phyloP scores from a whole-genome alignment of 2,113 vertebrate species.

The Calyptomena viridis region DNA sequence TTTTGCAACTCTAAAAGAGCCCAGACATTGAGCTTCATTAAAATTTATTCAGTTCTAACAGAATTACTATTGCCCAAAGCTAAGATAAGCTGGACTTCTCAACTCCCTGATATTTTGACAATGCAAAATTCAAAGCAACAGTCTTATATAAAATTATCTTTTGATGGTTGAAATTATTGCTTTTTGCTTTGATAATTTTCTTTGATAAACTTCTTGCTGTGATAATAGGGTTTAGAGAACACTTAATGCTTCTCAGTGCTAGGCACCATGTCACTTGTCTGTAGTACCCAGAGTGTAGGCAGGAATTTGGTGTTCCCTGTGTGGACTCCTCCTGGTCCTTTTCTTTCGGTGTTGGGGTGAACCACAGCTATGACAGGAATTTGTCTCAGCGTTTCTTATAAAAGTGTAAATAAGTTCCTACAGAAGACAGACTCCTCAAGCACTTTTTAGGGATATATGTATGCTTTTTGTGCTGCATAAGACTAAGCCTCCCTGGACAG shows the following conservation, averaged over 20 bases:
- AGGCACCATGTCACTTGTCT: neutral
- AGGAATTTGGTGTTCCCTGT: neutral
- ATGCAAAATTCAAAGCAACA: neutral
- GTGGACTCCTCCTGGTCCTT: neutral
- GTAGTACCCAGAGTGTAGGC: rapidly evolving
- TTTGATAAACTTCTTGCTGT: neutral
- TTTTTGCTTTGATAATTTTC: neutral
- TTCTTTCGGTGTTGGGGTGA: neutral
- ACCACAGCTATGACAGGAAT: neutral
- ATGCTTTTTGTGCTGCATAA: neutral
- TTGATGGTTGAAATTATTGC: neutral
- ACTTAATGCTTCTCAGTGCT: neutral
- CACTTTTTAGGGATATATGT: neutral
- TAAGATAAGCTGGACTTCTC: neutral
- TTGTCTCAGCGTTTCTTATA: neutral
- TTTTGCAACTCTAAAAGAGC: neutral
- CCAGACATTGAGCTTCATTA: neutral
- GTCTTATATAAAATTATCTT: neutral
- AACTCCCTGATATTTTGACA: neutral
- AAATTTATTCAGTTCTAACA: neutral
- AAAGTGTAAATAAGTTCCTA: neutral
- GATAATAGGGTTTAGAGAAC: neutral
- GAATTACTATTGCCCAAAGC: neutral
- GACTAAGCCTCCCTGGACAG: rapidly evolving
- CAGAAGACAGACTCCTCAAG: neutral